A percentile compares a stretch with the other conserved stretches of the same genome.
Conservation (phyloP, 2,113 vertebrate genomes). For the Hyperopisus bebe region DNA sequence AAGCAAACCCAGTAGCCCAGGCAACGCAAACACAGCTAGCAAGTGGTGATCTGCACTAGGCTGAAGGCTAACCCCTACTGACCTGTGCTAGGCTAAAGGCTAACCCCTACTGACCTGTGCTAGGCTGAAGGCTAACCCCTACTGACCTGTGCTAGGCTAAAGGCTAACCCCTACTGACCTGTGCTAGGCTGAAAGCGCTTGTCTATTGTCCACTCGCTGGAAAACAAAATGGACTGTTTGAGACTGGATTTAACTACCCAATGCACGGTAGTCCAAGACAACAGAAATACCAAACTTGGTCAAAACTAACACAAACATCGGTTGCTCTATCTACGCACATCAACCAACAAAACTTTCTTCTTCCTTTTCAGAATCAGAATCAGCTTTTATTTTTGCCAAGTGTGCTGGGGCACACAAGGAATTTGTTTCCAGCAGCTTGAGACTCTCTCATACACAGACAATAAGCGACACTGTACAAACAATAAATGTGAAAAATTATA, state of each 20-base stretch:
- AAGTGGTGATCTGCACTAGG: background rate
- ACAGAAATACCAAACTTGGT: background rate
- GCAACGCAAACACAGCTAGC: too few species aligned
- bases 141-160: background rate
- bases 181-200: background rate
- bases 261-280: background rate
- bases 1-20: too few species aligned
- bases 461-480: too few species aligned
- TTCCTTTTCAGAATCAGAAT: background rate
- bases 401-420: too few species aligned
- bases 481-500: too few species aligned
- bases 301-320: background rate
- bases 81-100: too few species aligned
- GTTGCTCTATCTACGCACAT: background rate
- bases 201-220: background rate
- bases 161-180: too few species aligned
- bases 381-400: too few species aligned
- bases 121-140: too few species aligned
- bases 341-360: background rate
- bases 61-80: background rate
- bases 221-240: background rate
- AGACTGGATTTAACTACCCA: background rate
- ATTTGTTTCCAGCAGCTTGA: too few species aligned
- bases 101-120: too few species aligned
- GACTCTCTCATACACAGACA: too few species aligned